A percentile compares a stretch with the other conserved stretches of the same genome.
Evolutionary conservation across 2,113 vertebrate species (phyloP).

Genomic region (human (Homo sapiens)): GRCh38 chr20:47539001-47539500

Average conservation of each 20-base stretch:
- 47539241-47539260: too few relatives aligned
- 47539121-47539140: conserved; percentile 6
- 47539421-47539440: neutral
- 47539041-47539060: neutral
- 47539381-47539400: neutral
- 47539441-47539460: neutral
- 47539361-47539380: neutral
- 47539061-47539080: neutral
- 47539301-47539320: too few relatives aligned
- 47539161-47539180: neutral
- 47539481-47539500: neutral
- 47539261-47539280: too few relatives aligned
- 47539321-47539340: too few relatives aligned
- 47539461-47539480: neutral
- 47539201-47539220: too few relatives aligned
- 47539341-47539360: too few relatives aligned
- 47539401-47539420: neutral
- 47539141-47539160: neutral
- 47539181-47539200: too few relatives aligned
- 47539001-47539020: neutral
- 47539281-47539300: too few relatives aligned
- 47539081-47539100: neutral
- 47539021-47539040: neutral
- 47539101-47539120: neutral
- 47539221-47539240: too few relatives aligned